Conservation (phyloP, 2,888 invertebrate species). For the Sminthurinus aureus region DNA sequence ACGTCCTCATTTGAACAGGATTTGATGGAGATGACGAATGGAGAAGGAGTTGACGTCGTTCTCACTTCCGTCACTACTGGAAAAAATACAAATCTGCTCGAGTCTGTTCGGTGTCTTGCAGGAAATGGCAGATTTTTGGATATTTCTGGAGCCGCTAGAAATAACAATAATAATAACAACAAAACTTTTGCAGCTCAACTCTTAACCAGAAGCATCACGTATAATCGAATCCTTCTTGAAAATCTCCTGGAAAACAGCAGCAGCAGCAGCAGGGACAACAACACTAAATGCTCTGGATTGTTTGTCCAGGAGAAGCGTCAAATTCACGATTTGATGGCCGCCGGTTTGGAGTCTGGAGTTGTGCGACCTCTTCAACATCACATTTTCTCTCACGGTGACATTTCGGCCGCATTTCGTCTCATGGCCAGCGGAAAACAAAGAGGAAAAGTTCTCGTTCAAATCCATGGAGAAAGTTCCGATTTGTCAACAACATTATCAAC, state of each 20-base stretch:
- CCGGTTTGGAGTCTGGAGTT: slow-evolving; percentile 87
- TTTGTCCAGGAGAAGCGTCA: slow-evolving; percentile 76
- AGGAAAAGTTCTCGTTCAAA: slow-evolving; percentile 21
- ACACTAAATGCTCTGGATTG: no score
- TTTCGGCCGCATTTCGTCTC: slow-evolving; percentile 77
- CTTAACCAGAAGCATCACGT: slow-evolving; percentile 95
- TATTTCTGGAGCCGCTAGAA: slow-evolving; percentile 94
- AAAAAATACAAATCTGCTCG: slow-evolving; percentile 91
- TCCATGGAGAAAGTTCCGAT: not conserved
- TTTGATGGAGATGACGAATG: slow-evolving; percentile 81
- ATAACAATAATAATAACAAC: slow-evolving; percentile 89
- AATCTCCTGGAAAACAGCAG: slow-evolving; percentile 80
- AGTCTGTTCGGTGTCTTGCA: slow-evolving; percentile 91
- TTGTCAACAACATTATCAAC: not conserved
- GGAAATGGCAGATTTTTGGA: slow-evolving; percentile 94
- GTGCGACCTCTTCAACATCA: slow-evolving; percentile 88
- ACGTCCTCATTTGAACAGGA: slow-evolving; percentile 93
- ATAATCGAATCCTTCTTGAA: slow-evolving; percentile 97
- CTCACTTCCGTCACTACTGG: slow-evolving; percentile 95
- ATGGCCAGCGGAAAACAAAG: slow-evolving; percentile 59
- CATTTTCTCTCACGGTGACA: slow-evolving; percentile 77
- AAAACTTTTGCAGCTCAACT: slow-evolving; percentile 94
- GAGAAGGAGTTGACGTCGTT: slow-evolving; percentile 91
- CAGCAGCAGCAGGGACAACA: no score
- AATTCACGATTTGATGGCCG: slow-evolving; percentile 78